Conservation (phyloP, 2,113 vertebrate genomes). For the Prionailurus bengalensis region DNA sequence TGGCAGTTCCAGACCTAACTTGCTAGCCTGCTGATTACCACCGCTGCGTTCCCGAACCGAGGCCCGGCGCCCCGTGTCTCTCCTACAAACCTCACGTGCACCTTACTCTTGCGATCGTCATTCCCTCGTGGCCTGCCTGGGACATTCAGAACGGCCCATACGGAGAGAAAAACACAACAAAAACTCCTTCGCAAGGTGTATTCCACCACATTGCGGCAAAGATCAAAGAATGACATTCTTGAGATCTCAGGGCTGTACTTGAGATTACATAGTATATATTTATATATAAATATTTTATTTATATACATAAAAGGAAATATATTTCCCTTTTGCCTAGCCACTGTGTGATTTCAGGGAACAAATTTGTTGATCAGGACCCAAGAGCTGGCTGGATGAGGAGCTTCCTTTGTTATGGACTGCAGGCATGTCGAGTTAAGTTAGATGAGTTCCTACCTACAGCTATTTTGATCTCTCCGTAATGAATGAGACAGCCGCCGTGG, state of each 20-base stretch:
- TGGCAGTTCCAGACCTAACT: constrained; percentile 40
- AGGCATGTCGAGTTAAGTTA: constrained; percentile 22
- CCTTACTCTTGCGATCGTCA: neutral
- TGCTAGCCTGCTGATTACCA: neutral
- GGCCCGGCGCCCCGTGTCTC: neutral
- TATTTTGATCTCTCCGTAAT: neutral
- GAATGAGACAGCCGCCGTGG: neutral
- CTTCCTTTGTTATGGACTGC: neutral
- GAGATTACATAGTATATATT: neutral
- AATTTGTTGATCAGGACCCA: neutral
- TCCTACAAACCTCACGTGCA: neutral
- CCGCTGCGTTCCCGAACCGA: neutral
- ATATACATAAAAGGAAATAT: neutral
- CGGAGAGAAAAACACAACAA: neutral
- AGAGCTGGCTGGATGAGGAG: neutral
- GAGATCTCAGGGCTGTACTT: neutral
- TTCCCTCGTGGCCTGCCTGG: constrained; percentile 28
- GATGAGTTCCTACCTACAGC: neutral
- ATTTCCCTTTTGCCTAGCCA: neutral
- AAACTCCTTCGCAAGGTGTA: neutral
- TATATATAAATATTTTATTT: neutral
- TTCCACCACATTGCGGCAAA: constrained; percentile 46
- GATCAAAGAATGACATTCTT: neutral
- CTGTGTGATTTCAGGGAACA: constrained; percentile 20
- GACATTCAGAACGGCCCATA: constrained; percentile 38